Evolutionary conservation across 1,140 invertebrate species (phyloP), one percentile per base, ranked within the genome.

Genomic region (Lepidotrigona ventralis): DNA sequence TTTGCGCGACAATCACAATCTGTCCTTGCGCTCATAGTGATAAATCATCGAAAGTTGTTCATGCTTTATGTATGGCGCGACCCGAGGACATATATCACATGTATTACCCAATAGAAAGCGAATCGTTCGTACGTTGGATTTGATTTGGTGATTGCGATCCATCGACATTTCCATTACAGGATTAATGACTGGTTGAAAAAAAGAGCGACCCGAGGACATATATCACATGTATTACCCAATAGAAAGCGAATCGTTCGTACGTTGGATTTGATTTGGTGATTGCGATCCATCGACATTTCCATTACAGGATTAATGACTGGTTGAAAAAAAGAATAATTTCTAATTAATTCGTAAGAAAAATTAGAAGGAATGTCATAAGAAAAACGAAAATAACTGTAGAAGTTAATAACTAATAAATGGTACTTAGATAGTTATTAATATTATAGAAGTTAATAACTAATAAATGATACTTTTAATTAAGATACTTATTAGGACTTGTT

Each of bases 91-190:
- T 75, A 89, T 84, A 89, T 88, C 86, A 83, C 83, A 86, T 72
- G 79, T 89, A 87, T 91, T 90, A 91, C 88, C 85, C 89, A 91
- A 91, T 91, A 91, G 90, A 91, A 91, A 91, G 90, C 63, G 84
- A 89, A 72, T 17, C 84, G 73, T 84, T 86, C 70, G 66, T 82
- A 87, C 82, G 72, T 70, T 85, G 75, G 70, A 86, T 86, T 81
- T 84, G 66, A n/a, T n/a, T n/a, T 69, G 26, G 75, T 74, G 75
- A 82, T 46, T 79, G 17, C 53, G 26, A 63, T 60, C 29, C 23
- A 79, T 14, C 23, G 23, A 46, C 26, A 79, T 83, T 56, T 46
- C 26, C 11, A 83, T 63, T 53, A 56, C 33, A 39, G 14, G 33
- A 51, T 33, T 60, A n/a, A 69, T 5, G 21, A 72, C 4, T 46